Evolutionary conservation across 1,140 invertebrate species (phyloP).

Genomic region (Neotoxoptera formosana): DNA sequence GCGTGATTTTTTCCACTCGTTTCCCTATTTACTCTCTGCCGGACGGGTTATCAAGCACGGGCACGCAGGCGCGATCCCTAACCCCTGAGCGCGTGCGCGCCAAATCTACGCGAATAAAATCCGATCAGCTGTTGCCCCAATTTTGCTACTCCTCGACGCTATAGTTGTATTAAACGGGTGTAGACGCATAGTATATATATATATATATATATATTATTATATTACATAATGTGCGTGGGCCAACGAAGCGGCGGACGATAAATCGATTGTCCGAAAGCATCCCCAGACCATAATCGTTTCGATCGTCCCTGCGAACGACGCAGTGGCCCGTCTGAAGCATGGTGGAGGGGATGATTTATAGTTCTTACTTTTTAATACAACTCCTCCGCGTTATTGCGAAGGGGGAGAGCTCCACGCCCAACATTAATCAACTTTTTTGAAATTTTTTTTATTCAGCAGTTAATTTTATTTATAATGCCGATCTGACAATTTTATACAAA

Average conservation of each 20-base stretch:
- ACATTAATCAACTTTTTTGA: background rate
- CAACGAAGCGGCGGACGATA: background rate
- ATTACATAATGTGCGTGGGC: background rate
- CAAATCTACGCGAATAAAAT: background rate
- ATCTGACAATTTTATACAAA: background rate
- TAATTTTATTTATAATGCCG: background rate
- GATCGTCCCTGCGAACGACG: background rate
- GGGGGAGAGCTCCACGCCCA: background rate
- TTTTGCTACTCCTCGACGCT: background rate
- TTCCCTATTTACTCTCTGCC: background rate
- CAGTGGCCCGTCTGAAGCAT: background rate
- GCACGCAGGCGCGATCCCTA: background rate
- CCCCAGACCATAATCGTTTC: background rate
- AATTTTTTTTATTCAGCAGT: background rate
- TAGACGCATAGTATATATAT: background rate
- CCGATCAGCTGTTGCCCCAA: slow-evolving; percentile 35
- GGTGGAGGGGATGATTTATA: slow-evolving; percentile 2
- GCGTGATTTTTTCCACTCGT: background rate
- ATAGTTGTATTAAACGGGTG: background rate
- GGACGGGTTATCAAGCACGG: background rate
- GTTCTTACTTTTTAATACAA: background rate
- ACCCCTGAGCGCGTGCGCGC: background rate
- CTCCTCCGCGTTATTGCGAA: background rate
- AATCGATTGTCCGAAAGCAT: slow-evolving; percentile 5
- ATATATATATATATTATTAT: background rate